phyloP scores from a whole-genome alignment of 23 tunicate genomes.

The Phallusia fumigata region DNA sequence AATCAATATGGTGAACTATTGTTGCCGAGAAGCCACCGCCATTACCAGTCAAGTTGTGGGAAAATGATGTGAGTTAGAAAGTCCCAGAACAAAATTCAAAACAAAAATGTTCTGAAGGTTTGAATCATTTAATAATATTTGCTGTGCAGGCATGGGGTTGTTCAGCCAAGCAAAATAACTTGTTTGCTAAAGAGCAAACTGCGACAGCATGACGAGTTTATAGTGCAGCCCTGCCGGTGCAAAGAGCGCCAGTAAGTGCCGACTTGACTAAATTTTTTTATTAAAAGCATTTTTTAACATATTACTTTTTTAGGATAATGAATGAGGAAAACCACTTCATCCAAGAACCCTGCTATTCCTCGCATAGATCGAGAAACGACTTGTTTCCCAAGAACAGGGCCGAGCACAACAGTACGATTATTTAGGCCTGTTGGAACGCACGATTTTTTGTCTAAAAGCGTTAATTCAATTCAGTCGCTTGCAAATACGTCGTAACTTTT shows the following conservation, averaged over 20 bases:
- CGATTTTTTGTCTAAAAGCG: not conserved
- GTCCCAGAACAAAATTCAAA: not conserved
- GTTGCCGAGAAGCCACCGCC: conserved; percentile 39
- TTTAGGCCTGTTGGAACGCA: too few relatives aligned
- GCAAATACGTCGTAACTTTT: too few relatives aligned
- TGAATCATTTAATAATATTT: not conserved
- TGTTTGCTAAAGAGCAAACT: conserved; percentile 38
- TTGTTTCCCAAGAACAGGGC: conserved; percentile 64
- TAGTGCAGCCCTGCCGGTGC: conserved; percentile 25
- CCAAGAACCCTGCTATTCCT: conserved; percentile 39
- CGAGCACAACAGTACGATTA: conserved; percentile 38
- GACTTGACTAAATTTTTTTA: not conserved
- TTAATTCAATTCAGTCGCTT: too few relatives aligned
- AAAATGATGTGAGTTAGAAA: conserved; percentile 27
- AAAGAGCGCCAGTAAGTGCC: conserved; percentile 16
- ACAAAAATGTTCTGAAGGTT: too few relatives aligned
- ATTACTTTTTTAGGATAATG: conserved; percentile 21
- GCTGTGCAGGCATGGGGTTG: conserved; percentile 46
- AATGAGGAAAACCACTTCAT: conserved; percentile 51
- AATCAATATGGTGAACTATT: not conserved
- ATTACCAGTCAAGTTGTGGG: conserved; percentile 41
- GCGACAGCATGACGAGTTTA: conserved; percentile 56
- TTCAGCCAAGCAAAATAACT: conserved; percentile 48
- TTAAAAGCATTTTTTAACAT: not conserved
- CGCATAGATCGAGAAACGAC: conserved; percentile 33